These are phyloP conservation scores for Gymnopithys bicolor DNA, from an alignment of 2,797 vertebrate genomes.

Conservation along the genomic window DNA sequence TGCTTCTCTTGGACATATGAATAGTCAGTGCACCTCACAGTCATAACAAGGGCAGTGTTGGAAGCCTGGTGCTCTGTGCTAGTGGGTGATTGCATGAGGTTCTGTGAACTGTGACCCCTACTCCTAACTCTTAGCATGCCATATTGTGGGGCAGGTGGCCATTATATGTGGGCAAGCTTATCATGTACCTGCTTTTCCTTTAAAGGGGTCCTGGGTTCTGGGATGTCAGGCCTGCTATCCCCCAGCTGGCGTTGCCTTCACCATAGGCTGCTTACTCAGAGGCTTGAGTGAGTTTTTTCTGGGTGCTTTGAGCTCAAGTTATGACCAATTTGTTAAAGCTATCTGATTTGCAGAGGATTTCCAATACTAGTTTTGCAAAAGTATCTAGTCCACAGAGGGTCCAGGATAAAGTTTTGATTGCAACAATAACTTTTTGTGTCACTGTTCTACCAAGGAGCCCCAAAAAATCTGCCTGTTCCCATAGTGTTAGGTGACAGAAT, in stretches of 20 bases:
- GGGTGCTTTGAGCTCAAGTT: not conserved
- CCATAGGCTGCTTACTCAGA: accelerated
- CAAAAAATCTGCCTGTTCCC: not conserved
- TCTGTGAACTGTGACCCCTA: not conserved
- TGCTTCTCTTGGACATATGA: not conserved
- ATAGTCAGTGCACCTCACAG: not conserved
- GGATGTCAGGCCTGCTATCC: not conserved
- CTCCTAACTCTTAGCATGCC: not conserved
- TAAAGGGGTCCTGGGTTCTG: not conserved
- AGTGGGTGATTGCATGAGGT: not conserved
- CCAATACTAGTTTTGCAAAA: not conserved
- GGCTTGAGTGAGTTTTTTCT: not conserved
- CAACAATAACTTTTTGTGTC: not conserved
- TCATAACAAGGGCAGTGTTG: not conserved
- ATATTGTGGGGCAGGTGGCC: not conserved
- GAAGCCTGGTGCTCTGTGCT: not conserved
- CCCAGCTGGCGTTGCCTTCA: accelerated
- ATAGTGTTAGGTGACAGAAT: not conserved
- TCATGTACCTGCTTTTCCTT: not conserved
- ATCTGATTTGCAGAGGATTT: not conserved
- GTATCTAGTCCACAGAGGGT: not conserved
- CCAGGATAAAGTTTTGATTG: not conserved
- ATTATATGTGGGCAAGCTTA: not conserved
- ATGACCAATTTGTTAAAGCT: not conserved
- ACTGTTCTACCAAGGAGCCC: accelerated